Conservation (phyloP, 2,113 vertebrate genomes). For the Zootoca vivipara region DNA sequence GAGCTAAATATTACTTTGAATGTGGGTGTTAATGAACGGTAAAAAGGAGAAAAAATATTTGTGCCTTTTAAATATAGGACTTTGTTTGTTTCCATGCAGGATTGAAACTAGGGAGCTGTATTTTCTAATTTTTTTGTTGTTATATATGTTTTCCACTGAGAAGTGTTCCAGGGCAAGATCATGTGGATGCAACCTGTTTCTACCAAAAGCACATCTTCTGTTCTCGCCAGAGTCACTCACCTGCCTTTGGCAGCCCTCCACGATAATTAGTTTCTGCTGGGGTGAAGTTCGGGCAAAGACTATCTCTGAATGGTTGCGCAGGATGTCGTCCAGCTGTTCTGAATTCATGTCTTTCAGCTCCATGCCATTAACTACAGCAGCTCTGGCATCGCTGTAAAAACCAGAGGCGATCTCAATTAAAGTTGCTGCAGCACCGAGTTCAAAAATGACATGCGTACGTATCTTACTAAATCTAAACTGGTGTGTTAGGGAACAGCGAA, state of each 20-base stretch:
- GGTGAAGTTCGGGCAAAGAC: conserved; percentile 83
- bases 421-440: fast-evolving
- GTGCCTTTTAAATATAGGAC: neutral
- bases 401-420: neutral
- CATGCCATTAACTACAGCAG: conserved; percentile 78
- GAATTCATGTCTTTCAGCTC: conserved; percentile 81
- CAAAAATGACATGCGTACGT: neutral
- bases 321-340: conserved; percentile 75
- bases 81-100: neutral
- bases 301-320: conserved; percentile 75
- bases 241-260: conserved; percentile 83
- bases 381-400: conserved; percentile 74
- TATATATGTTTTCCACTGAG: no score
- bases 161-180: neutral
- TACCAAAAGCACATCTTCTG: fast-evolving
- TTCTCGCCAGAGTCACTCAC: conserved; percentile 47
- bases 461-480: neutral
- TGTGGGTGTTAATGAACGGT: neutral
- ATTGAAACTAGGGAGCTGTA: neutral
- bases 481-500: fast-evolving
- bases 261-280: conserved; percentile 82
- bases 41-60: neutral
- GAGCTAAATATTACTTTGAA: conserved; percentile 31
- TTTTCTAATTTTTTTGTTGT: neutral
- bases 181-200: neutral